Conservation (phyloP, 1,140 invertebrate species). For the Zelostemma sp. region DNA sequence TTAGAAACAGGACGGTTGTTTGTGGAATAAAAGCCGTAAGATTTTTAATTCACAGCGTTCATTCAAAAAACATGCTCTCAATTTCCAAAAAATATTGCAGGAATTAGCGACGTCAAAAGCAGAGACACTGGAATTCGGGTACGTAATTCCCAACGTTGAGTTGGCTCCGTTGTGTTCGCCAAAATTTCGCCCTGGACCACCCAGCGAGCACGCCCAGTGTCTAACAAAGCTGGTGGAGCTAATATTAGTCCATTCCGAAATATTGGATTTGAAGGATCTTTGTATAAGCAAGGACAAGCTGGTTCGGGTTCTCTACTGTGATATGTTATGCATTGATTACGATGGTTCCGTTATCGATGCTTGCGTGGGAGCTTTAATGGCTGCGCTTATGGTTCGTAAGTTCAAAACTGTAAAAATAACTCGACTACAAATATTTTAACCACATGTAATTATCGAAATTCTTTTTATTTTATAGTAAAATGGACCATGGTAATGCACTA, state of each 20-base stretch:
- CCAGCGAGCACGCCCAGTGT: slow-evolving; percentile 84
- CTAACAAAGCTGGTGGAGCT: slow-evolving; percentile 78
- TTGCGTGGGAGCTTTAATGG: slow-evolving; percentile 78
- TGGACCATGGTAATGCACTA: too few relatives aligned
- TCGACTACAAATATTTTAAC: too few relatives aligned
- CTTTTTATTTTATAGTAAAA: too few relatives aligned
- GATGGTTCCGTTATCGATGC: slow-evolving; percentile 87
- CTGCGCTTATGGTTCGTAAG: slow-evolving; percentile 80
- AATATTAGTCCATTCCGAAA: slow-evolving; percentile 78
- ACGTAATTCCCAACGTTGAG: slow-evolving; percentile 85
- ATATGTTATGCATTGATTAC: slow-evolving; percentile 84
- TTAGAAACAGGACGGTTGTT: slow-evolving; percentile 79
- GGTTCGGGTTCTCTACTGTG: slow-evolving; percentile 85
- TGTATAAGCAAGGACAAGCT: slow-evolving; percentile 82
- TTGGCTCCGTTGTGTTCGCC: slow-evolving; percentile 81
- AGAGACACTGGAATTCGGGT: slow-evolving; percentile 79
- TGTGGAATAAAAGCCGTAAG: slow-evolving; percentile 85
- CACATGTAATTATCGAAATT: too few relatives aligned
- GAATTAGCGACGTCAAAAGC: slow-evolving; percentile 79
- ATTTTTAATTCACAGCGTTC: too few relatives aligned
- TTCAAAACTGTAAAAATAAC: too few relatives aligned
- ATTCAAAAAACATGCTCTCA: too few relatives aligned
- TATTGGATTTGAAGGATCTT: slow-evolving; percentile 77
- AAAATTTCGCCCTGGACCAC: slow-evolving; percentile 82
- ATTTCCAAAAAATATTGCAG: slow-evolving; percentile 67